phyloP scores from a whole-genome alignment of 1,140 invertebrate genomes.

The Macrosteles quadrilineatus region DNA sequence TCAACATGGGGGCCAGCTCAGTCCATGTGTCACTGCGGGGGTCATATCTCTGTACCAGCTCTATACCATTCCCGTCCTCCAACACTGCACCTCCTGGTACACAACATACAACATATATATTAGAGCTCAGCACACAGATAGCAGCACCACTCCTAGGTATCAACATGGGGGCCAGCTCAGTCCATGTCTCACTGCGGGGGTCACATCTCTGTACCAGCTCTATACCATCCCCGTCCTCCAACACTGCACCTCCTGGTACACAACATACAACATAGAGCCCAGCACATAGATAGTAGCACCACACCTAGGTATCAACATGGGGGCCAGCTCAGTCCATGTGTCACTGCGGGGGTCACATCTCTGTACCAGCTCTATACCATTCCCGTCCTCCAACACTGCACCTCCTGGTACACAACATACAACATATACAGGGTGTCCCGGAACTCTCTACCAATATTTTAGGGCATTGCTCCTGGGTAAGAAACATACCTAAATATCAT shows the following conservation, averaged over 20 bases:
- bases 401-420: too few species aligned
- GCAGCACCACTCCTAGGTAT: constrained; percentile 57
- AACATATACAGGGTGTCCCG: too few species aligned
- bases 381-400: too few species aligned
- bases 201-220: constrained; percentile 57
- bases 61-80: constrained; percentile 56
- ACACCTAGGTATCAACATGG: too few species aligned
- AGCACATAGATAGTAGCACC: too few species aligned
- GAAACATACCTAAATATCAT: too few species aligned
- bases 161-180: constrained; percentile 57
- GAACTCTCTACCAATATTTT: too few species aligned
- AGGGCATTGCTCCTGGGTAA: too few species aligned
- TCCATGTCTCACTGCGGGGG: constrained; percentile 58
- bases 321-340: too few species aligned
- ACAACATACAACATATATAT: constrained; percentile 59
- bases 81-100: constrained; percentile 54
- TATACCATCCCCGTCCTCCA: constrained; percentile 56
- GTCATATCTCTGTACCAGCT: constrained; percentile 57
- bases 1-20: constrained; percentile 59
- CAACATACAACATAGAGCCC: too few species aligned
- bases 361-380: too few species aligned
- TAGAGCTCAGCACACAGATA: constrained; percentile 54
- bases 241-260: constrained; percentile 52
- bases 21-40: constrained; percentile 58
- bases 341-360: too few species aligned